phyloP scores from a whole-genome alignment of 2,113 vertebrate species.

The Oreamnos americanus region DNA sequence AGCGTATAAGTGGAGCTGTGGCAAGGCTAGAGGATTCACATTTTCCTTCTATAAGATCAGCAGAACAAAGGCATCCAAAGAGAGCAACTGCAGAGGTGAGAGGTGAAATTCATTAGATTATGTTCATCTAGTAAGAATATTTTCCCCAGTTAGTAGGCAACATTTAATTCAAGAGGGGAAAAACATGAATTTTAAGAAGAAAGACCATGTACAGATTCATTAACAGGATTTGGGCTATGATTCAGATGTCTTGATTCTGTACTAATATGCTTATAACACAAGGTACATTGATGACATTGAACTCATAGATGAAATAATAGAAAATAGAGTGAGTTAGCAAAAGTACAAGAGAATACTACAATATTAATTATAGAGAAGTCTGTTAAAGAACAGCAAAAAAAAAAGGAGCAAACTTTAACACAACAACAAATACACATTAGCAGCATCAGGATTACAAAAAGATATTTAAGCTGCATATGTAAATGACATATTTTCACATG shows the following conservation, averaged over 20 bases:
- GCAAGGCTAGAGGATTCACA: neutral
- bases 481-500: slow-evolving; percentile 38
- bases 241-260: neutral
- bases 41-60: neutral
- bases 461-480: neutral
- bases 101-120: neutral
- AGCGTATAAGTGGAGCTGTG: neutral
- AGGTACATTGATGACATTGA: neutral
- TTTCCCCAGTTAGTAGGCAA: neutral
- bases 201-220: neutral
- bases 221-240: neutral
- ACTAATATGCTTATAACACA: neutral
- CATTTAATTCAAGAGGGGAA: neutral
- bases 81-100: neutral
- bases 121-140: neutral
- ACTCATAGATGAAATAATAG: neutral
- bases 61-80: neutral
- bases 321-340: neutral
- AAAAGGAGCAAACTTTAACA: neutral
- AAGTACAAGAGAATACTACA: neutral
- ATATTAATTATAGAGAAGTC: neutral
- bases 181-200: neutral
- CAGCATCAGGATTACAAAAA: neutral
- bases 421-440: neutral
- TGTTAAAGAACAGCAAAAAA: neutral